phyloP scores from a whole-genome alignment of 2,113 vertebrate species.

The Pyxicephalus adspersus region DNA sequence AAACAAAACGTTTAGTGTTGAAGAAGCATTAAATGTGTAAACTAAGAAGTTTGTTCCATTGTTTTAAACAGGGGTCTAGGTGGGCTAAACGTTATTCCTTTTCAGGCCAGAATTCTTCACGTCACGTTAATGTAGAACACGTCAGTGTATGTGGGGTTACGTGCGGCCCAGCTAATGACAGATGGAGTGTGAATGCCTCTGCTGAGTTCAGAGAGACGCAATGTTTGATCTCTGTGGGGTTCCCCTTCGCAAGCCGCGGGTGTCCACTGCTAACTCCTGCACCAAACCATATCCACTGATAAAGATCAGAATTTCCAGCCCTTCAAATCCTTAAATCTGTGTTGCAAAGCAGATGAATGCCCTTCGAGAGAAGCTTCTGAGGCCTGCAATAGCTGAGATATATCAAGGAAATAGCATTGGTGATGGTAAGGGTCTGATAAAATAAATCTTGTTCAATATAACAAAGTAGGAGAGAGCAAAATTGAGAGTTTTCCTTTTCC shows the following conservation, averaged over 20 bases:
- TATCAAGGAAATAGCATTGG: too few relatives aligned
- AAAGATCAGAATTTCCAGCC: conserved; percentile 4
- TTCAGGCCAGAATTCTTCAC: conserved; percentile 10
- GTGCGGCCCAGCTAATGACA: conserved; percentile 25
- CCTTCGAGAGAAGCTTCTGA: background rate
- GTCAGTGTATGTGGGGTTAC: background rate
- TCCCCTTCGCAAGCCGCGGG: conserved; percentile 3
- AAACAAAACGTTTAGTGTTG: conserved; percentile 4
- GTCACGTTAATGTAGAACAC: background rate
- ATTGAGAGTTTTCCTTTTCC: too few relatives aligned
- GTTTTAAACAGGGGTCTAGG: conserved; percentile 24
- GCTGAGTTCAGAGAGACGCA: conserved; percentile 26
- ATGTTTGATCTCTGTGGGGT: conserved; percentile 30
- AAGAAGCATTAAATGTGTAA: conserved; percentile 7
- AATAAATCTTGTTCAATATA: too few relatives aligned
- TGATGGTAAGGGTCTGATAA: too few relatives aligned
- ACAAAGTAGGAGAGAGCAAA: too few relatives aligned
- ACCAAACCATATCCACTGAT: background rate
- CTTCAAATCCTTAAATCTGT: background rate
- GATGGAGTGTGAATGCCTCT: conserved; percentile 27
- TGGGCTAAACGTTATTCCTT: conserved; percentile 16
- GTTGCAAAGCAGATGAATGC: background rate
- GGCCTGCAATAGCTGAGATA: background rate
- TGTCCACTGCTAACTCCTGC: background rate
- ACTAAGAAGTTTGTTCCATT: conserved; percentile 27